phyloP scores from a whole-genome alignment of 2,888 invertebrate species.

The Aspidiotus destructor region DNA sequence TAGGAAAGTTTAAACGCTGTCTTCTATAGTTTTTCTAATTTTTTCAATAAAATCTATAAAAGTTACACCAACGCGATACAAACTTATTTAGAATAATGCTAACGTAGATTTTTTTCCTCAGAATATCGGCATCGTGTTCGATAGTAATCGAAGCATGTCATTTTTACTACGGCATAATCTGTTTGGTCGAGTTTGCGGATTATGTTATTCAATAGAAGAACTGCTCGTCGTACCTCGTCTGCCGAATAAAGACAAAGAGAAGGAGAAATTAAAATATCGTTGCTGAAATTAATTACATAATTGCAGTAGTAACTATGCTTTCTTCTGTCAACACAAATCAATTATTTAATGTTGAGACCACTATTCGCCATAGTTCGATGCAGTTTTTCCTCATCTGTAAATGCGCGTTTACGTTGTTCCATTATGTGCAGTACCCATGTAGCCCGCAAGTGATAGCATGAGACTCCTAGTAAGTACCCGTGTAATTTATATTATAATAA shows the following conservation, averaged over 20 bases:
- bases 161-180: neutral
- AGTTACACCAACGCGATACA: too few relatives aligned
- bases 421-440: neutral
- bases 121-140: too few relatives aligned
- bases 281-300: conserved; percentile 12
- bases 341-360: neutral
- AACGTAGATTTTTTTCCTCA: too few relatives aligned
- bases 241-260: conserved; percentile 3
- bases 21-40: too few relatives aligned
- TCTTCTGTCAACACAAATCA: conserved; percentile 1
- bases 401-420: conserved; percentile 3
- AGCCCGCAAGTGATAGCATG: conserved; percentile 11
- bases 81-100: too few relatives aligned
- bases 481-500: neutral
- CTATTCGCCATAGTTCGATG: neutral
- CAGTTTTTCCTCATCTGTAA: neutral
- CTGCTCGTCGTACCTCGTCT: neutral
- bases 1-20: too few relatives aligned
- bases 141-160: neutral
- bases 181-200: conserved; percentile 1
- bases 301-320: conserved; percentile 8
- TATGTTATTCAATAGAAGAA: neutral
- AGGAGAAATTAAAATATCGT: conserved; percentile 12
- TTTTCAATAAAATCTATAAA: too few relatives aligned
- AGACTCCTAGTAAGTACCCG: conserved; percentile 14